Evolutionary conservation across 2,113 vertebrate genomes (phyloP).

Genomic region (Anarhynchus alexandrinus): DNA sequence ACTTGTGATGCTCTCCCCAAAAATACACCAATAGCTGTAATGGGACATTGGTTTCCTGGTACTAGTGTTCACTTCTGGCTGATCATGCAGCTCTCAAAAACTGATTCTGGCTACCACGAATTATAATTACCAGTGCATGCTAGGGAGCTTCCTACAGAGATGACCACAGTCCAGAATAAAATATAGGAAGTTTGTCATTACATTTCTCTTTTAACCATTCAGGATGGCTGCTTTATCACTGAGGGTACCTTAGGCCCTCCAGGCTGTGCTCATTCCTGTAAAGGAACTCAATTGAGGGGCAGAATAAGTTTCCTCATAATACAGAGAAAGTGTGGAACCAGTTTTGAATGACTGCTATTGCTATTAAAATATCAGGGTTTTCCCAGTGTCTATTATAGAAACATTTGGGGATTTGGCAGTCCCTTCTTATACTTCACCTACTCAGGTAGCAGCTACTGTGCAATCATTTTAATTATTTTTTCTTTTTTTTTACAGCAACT

Average conservation of each 20-base stretch:
- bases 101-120: background rate
- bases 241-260: background rate
- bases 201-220: background rate
- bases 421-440: background rate
- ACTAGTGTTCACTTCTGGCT: background rate
- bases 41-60: background rate
- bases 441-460: background rate
- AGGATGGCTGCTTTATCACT: background rate
- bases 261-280: background rate
- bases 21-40: background rate
- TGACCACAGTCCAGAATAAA: background rate
- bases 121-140: background rate
- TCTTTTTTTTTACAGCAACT: background rate
- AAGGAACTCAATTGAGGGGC: background rate
- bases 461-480: background rate
- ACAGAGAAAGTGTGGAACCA: background rate
- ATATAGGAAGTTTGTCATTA: background rate
- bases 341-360: background rate
- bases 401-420: background rate
- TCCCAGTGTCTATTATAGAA: background rate
- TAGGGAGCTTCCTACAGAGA: background rate
- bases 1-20: background rate
- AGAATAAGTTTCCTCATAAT: background rate
- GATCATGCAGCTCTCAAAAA: background rate
- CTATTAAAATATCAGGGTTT: background rate